These are phyloP conservation scores for Lomographa bimaculata DNA, from an alignment of 2,888 invertebrate species.

Conservation along the genomic window DNA sequence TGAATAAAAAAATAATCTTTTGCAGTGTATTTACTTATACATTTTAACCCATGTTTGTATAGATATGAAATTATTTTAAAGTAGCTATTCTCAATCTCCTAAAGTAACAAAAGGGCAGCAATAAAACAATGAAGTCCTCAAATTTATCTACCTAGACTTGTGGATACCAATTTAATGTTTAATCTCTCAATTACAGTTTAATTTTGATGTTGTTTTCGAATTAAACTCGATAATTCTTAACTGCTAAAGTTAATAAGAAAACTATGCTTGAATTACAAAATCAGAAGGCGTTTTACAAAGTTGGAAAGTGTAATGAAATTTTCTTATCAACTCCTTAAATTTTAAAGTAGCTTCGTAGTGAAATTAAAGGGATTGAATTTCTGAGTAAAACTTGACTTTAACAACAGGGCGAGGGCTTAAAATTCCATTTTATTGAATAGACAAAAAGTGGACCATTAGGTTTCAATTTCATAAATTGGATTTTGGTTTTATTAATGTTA, in stretches of 20 bases:
- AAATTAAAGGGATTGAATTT: slow-evolving; percentile 24
- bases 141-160: too few species aligned
- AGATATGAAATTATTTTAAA: too few species aligned
- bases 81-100: too few species aligned
- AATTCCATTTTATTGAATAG: slow-evolving; percentile 24
- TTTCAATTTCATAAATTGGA: too few species aligned
- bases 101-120: too few species aligned
- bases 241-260: slow-evolving; percentile 10
- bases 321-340: slow-evolving; percentile 24
- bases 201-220: neutral
- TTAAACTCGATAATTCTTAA: neutral
- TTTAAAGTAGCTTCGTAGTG: slow-evolving; percentile 24
- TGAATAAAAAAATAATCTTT: too few species aligned
- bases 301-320: slow-evolving; percentile 26
- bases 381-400: slow-evolving; percentile 17
- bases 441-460: neutral
- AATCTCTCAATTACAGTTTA: too few species aligned
- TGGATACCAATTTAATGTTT: too few species aligned
- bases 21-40: too few species aligned
- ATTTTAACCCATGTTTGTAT: too few species aligned
- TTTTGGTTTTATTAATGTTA: too few species aligned
- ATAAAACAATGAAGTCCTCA: too few species aligned
- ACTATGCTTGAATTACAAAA: slow-evolving; percentile 19
- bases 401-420: slow-evolving; percentile 8
- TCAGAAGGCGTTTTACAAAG: slow-evolving; percentile 23